Percentiles rank a stretch among this genome's conserved stretches.
Evolutionary conservation across 1,140 invertebrate genomes (phyloP).

Genomic region (Odontomachus brunneus): DNA sequence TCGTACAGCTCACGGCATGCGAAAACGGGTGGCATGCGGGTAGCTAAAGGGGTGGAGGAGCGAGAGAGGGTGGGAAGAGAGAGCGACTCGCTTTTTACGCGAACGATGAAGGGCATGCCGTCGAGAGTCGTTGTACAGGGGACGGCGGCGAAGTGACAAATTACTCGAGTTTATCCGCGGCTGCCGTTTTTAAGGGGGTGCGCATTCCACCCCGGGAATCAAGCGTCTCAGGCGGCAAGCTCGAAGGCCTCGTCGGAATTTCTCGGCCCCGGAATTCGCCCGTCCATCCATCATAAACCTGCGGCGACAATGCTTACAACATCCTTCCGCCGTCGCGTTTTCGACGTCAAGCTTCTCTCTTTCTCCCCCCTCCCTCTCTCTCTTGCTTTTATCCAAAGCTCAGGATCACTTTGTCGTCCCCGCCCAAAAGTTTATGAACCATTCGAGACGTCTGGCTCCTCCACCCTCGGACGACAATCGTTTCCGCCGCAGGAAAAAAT

Average conservation of each 20-base stretch:
- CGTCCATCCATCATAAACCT: constrained; percentile 81
- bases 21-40: neutral
- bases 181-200: constrained; percentile 72
- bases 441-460: constrained; percentile 60
- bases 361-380: too few relatives aligned
- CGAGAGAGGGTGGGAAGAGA: constrained; percentile 1
- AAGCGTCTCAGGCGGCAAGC: constrained; percentile 53
- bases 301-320: constrained; percentile 79
- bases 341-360: constrained; percentile 52
- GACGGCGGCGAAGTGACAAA: constrained; percentile 78
- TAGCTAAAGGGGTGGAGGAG: neutral
- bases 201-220: constrained; percentile 68
- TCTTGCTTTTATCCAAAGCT: constrained; percentile 32
- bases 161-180: constrained; percentile 80
- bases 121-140: constrained; percentile 62
- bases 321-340: constrained; percentile 71
- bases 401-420: constrained; percentile 59
- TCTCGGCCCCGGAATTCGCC: constrained; percentile 45
- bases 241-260: constrained; percentile 66
- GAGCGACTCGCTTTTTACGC: constrained; percentile 73
- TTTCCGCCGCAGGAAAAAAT: constrained; percentile 44
- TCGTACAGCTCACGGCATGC: constrained; percentile 24
- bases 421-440: constrained; percentile 73
- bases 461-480: constrained; percentile 46
- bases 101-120: constrained; percentile 70